These are phyloP conservation scores for Peromyscus attwateri DNA, from an alignment of 2,797 vertebrate species.

Conservation along the genomic window DNA sequence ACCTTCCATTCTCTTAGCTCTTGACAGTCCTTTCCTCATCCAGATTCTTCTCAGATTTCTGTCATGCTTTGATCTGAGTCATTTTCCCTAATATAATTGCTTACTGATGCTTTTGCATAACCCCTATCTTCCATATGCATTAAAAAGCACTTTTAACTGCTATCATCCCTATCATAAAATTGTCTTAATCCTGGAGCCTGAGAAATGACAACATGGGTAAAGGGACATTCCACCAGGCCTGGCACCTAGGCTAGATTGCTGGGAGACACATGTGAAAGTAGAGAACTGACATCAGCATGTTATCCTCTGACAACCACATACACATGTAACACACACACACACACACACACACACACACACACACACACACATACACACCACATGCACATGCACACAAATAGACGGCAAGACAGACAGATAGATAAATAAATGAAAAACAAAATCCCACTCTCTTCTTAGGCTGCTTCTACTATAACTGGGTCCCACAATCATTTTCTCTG, in stretches of 20 bases:
- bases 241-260: too few species aligned
- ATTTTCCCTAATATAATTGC: background rate
- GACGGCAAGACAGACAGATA: background rate
- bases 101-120: background rate
- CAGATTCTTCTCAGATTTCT: background rate
- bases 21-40: background rate
- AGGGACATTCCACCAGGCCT: too few species aligned
- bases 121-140: background rate
- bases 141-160: background rate
- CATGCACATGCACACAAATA: background rate
- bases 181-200: background rate
- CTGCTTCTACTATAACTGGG: background rate
- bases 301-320: too few species aligned
- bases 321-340: too few species aligned
- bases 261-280: too few species aligned
- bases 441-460: background rate
- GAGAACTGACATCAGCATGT: too few species aligned
- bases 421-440: background rate
- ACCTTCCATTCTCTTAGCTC: background rate
- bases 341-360: too few species aligned
- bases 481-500: background rate
- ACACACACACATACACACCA: too few species aligned
- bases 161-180: background rate
- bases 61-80: background rate
- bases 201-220: background rate